phyloP scores from a whole-genome alignment of 1,140 invertebrate species.

The Penaeus vannamei region DNA sequence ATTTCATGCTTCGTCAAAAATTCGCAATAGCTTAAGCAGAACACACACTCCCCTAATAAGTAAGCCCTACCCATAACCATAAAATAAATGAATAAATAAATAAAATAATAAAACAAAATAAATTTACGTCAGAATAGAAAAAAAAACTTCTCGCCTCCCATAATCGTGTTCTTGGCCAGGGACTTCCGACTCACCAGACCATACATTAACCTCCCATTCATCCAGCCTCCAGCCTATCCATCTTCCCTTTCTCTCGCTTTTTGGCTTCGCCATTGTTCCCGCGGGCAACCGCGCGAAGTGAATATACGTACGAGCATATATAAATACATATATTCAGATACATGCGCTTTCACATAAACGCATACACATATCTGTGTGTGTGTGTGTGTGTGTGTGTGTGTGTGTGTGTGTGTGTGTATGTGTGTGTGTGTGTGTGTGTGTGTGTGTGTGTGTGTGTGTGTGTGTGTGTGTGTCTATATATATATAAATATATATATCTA shows the following conservation, averaged over 20 bases:
- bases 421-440: too few relatives aligned
- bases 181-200: not conserved
- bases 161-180: not conserved
- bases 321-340: constrained; percentile 25
- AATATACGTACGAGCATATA: not conserved
- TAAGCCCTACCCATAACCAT: too few relatives aligned
- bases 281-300: not conserved
- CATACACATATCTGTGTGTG: not conserved
- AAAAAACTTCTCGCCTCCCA: not conserved
- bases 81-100: not conserved
- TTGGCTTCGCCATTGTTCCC: not conserved
- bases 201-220: not conserved
- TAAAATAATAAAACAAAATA: not conserved
- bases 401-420: too few relatives aligned
- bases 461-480: too few relatives aligned
- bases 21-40: not conserved
- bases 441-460: too few relatives aligned
- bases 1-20: not conserved
- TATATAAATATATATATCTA: too few relatives aligned
- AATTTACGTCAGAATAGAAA: too few relatives aligned
- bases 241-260: not conserved
- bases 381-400: too few relatives aligned
- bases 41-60: not conserved
- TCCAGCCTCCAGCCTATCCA: not conserved
- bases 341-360: not conserved